A percentile compares a stretch with the other conserved stretches of the same genome.
These are phyloP conservation scores for Xiphorhynchus elegans DNA, from an alignment of 2,113 vertebrate species.

Conservation along the genomic window DNA sequence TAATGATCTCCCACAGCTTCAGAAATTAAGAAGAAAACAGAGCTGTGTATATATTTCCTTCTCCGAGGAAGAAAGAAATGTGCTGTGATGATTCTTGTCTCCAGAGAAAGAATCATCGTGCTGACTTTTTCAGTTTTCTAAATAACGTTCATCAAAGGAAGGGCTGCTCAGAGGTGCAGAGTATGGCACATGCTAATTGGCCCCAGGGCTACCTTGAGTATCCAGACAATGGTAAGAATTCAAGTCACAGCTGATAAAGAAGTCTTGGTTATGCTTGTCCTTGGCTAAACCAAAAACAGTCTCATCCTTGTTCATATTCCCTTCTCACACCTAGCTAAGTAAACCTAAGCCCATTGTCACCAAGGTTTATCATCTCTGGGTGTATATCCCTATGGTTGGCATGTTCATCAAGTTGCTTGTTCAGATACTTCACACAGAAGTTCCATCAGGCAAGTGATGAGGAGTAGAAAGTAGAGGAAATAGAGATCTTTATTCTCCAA, in stretches of 20 bases:
- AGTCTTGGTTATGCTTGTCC: background rate
- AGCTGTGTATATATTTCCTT: background rate
- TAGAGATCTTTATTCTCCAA: background rate
- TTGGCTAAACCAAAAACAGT: background rate
- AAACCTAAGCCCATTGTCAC: background rate
- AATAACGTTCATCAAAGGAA: background rate
- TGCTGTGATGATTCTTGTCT: background rate
- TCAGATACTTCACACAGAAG: background rate
- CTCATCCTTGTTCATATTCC: background rate
- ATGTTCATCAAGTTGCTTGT: fast-evolving
- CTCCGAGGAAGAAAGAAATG: background rate
- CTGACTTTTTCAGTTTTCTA: background rate
- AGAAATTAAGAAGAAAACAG: background rate
- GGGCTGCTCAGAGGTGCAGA: background rate
- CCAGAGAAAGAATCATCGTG: background rate
- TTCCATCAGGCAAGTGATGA: background rate
- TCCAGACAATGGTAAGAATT: background rate
- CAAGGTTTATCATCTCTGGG: background rate
- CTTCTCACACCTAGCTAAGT: background rate
- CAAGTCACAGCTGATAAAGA: background rate
- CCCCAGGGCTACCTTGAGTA: background rate
- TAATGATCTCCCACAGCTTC: background rate
- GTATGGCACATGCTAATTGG: background rate
- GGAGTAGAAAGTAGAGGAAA: background rate
- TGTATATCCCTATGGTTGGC: fast-evolving